phyloP scores from a whole-genome alignment of 2,888 invertebrate genomes.

The Sinodicranocentrus sp. region DNA sequence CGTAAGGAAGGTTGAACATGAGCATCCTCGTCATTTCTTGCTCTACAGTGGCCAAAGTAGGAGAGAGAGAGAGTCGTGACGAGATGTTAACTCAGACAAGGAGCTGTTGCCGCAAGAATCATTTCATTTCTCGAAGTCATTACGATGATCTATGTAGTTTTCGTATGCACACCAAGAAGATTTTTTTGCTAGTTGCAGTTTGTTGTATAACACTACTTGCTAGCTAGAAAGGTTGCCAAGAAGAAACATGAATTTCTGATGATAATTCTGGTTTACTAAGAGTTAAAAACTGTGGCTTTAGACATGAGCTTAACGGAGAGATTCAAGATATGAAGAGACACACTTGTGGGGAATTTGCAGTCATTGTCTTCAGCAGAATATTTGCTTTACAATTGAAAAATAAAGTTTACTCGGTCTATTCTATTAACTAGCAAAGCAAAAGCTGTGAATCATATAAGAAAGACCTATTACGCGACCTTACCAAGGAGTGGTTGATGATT shows the following conservation, averaged over 20 bases:
- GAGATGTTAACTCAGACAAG: constrained; percentile 43
- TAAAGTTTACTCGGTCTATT: neutral
- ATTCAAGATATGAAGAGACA: too few relatives aligned
- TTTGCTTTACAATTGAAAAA: too few relatives aligned
- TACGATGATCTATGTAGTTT: constrained; percentile 28
- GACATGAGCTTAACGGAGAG: too few relatives aligned
- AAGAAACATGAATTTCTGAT: neutral
- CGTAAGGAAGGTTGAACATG: constrained; percentile 24
- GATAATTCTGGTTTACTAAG: neutral
- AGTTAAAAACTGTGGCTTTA: too few relatives aligned
- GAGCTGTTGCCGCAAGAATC: constrained; percentile 49
- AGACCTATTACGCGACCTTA: neutral
- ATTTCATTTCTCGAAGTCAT: constrained; percentile 48
- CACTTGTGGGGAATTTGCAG: too few relatives aligned
- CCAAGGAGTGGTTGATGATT: constrained; percentile 12
- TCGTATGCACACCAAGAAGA: constrained; percentile 17
- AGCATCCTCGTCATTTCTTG: constrained; percentile 45
- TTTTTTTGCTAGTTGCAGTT: constrained; percentile 24
- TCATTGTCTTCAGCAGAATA: too few relatives aligned
- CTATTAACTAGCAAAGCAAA: neutral
- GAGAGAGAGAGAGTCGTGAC: too few relatives aligned
- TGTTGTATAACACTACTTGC: constrained; percentile 19
- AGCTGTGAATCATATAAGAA: neutral
- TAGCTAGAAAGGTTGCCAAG: neutral
- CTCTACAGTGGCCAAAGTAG: constrained; percentile 9